Evolutionary conservation across 2,888 invertebrate species (phyloP).

Genomic region (Monoplex corrugatus): DNA sequence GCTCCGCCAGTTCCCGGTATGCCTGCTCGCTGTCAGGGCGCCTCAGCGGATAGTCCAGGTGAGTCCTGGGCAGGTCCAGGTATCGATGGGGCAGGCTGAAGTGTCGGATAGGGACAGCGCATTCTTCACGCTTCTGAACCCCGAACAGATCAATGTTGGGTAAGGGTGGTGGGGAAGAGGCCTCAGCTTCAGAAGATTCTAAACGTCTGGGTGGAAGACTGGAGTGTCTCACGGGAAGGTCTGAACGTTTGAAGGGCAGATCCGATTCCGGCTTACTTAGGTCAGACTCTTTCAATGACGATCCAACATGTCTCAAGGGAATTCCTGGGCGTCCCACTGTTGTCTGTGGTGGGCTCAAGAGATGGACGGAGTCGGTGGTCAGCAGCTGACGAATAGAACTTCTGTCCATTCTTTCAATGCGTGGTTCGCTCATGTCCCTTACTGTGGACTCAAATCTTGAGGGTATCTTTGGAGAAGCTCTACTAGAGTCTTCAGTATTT

Average conservation of each 20-base stretch:
- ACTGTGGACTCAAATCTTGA: background rate
- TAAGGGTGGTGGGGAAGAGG: background rate
- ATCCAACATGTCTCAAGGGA: background rate
- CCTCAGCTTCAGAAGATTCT: background rate
- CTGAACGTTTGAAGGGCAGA: constrained; percentile 32
- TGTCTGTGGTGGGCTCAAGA: background rate
- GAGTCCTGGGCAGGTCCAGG: constrained; percentile 29
- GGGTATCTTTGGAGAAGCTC: background rate
- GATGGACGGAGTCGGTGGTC: background rate
- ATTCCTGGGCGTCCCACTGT: background rate
- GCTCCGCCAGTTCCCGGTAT: constrained; percentile 24
- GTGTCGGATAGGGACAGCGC: background rate
- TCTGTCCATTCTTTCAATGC: background rate
- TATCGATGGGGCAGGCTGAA: constrained; percentile 1
- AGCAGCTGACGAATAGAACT: background rate
- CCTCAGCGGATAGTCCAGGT: constrained; percentile 23
- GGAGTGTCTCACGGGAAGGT: constrained; percentile 28
- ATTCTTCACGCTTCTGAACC: background rate
- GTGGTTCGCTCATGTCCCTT: background rate
- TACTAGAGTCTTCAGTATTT: background rate
- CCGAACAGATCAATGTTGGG: background rate
- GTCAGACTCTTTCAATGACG: constrained; percentile 28
- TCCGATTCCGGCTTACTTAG: constrained; percentile 25
- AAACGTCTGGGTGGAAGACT: constrained; percentile 24
- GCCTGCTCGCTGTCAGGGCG: constrained; percentile 35